These are phyloP conservation scores for Exocentrus adspersus DNA, from an alignment of 2,888 invertebrate species.

Conservation along the genomic window DNA sequence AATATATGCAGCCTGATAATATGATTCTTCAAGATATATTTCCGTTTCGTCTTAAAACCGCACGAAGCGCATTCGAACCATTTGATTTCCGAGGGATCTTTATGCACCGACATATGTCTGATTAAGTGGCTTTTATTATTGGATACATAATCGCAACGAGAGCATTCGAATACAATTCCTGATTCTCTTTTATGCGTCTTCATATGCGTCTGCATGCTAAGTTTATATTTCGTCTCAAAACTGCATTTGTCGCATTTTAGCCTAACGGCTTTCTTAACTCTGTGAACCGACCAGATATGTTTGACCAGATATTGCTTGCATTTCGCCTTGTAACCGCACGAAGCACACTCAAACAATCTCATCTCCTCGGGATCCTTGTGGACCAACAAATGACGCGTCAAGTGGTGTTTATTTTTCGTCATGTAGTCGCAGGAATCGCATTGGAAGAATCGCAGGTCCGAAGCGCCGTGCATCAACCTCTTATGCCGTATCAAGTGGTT, in stretches of 20 bases:
- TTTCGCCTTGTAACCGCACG: neutral
- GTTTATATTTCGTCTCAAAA: neutral
- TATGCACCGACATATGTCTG: too few species aligned
- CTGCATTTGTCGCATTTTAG: neutral
- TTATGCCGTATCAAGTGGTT: too few species aligned
- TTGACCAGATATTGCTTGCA: neutral
- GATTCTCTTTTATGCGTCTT: neutral
- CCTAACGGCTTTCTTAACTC: neutral
- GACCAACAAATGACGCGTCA: neutral
- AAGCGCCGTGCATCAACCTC: too few species aligned
- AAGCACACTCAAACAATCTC: neutral
- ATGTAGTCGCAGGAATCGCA: neutral
- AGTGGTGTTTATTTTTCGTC: neutral
- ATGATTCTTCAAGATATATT: too few species aligned
- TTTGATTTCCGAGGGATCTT: too few species aligned
- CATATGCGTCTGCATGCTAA: neutral
- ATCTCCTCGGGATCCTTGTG: neutral
- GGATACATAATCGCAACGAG: too few species aligned
- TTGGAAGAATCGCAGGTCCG: too few species aligned
- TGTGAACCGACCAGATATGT: neutral
- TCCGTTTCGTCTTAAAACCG: too few species aligned
- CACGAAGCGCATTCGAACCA: too few species aligned
- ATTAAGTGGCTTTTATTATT: too few species aligned
- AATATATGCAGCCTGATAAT: too few species aligned
- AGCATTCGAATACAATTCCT: too few species aligned